Base-by-base conservation (phyloP, 2,113 vertebrate genomes). In the Misgurnus anguillicaudatus region DNA sequence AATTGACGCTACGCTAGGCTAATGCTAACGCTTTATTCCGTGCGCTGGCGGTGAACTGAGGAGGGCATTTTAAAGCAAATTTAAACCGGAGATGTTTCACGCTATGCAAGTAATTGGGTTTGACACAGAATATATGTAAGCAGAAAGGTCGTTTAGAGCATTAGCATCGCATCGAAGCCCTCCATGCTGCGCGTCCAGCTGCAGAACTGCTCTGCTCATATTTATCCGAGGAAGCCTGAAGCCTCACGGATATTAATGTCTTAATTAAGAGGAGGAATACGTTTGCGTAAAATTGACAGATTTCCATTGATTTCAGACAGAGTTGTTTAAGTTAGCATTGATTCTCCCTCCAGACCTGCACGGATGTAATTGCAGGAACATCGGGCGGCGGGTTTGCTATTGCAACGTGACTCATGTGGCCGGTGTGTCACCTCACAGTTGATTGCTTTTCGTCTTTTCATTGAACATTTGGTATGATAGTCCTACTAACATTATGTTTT, bases 181-280 rank as follows among this genome's bases (percentile, higher is more conserved):
- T 31, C 53, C 72, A 31, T 6, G 48, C 51, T 14, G 42, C 31
- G 2, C 31, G 48, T 70, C 39, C n/a, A 53, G 71, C 31, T 9
- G 16, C 38, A 17, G 77, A 68, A 45, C 70, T 38, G 24, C 24
- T 93, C 92, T 92, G 91, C 90, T 93, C 93, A 93, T 93, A 94
- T 94, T 94, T 94, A 95, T 94, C 93, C 91, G 89, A 89, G 87
- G 89, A 93, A 89, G 91, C 92, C 93, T 92, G 92, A 91, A 58
- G 92, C 93, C 92, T 89, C 87, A 88, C 91, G 92, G 94, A 95
- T 95, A 94, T 95, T 93, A 95, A 93, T 95, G 94, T 95, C 93
- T 95, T 96, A 95, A 96, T 96, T 95, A 96, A 94, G 94, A 95
- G 94, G 91, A 95, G 93, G 93, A 93, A 95, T 95, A 93, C 92